Percentiles rank a stretch among this genome's conserved stretches.
Conservation (phyloP, 2,113 vertebrate genomes). For the Labrus mixtus region DNA sequence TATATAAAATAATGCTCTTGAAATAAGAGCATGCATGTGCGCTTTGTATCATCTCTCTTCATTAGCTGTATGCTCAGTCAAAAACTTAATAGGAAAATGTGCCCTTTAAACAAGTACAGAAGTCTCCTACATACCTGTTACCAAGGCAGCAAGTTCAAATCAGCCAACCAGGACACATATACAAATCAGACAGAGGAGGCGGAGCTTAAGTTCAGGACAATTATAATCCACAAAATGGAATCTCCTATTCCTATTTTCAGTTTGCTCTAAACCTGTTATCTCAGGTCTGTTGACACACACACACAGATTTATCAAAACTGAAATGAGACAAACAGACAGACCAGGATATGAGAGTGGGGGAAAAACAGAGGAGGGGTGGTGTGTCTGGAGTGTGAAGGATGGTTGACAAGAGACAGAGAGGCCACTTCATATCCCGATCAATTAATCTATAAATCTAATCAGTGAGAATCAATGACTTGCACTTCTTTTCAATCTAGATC, state of each 20-base stretch:
- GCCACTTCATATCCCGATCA: constrained; percentile 68
- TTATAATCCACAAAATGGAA: constrained; percentile 54
- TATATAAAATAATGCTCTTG: neutral
- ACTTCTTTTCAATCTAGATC: constrained; percentile 34
- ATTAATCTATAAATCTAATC: constrained; percentile 78
- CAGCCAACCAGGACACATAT: constrained; percentile 47
- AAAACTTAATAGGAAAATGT: constrained; percentile 27
- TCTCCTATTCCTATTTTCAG: constrained; percentile 25
- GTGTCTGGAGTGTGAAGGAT: constrained; percentile 38
- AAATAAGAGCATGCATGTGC: constrained; percentile 15
- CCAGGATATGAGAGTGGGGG: constrained; percentile 65
- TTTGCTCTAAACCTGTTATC: constrained; percentile 65
- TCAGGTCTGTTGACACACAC: constrained; percentile 52
- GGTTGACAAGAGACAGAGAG: constrained; percentile 47
- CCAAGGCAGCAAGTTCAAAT: constrained; percentile 60
- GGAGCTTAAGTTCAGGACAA: constrained; percentile 34
- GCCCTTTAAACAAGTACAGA: constrained; percentile 31
- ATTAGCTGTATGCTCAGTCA: constrained; percentile 15
- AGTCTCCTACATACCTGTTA: constrained; percentile 42
- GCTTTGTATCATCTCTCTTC: constrained; percentile 11
- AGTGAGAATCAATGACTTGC: constrained; percentile 64
- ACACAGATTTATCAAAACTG: constrained; percentile 60
- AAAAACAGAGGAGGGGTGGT: neutral
- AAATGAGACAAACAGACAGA: constrained; percentile 55
- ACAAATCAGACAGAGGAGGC: constrained; percentile 46